Percentiles rank a stretch among this genome's conserved stretches.
Conservation (phyloP, 2,888 invertebrate species). For the Lottia scabra region DNA sequence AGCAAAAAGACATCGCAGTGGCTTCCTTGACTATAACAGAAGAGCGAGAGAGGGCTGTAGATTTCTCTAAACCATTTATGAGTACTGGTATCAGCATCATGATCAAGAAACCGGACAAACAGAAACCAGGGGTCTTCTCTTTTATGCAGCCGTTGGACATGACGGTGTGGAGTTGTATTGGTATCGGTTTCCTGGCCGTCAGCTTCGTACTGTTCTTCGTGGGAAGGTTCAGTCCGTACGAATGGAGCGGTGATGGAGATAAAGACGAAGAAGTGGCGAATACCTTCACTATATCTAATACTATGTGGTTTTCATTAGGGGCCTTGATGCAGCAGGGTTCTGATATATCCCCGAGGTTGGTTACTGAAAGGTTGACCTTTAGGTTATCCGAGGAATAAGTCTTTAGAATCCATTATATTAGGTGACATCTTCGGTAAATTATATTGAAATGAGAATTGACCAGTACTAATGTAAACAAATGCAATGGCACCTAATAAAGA, state of each 20-base stretch:
- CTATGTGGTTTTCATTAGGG: slow-evolving; percentile 96
- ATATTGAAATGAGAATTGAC: no score
- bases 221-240: slow-evolving; percentile 93
- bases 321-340: slow-evolving; percentile 99
- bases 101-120: slow-evolving; percentile 92
- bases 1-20: slow-evolving; percentile 93
- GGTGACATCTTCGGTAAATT: no score
- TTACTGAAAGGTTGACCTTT: slow-evolving; percentile 22
- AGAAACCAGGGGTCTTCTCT: slow-evolving; percentile 94
- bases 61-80: slow-evolving; percentile 98
- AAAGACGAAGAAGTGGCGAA: slow-evolving; percentile 50
- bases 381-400: neutral
- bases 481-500: no score
- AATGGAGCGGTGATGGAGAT: slow-evolving; percentile 78
- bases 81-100: slow-evolving; percentile 94
- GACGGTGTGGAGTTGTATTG: slow-evolving; percentile 92
- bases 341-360: slow-evolving; percentile 93
- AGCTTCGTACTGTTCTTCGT: slow-evolving; percentile 98
- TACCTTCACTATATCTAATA: slow-evolving; percentile 90
- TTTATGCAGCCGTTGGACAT: slow-evolving; percentile 96
- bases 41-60: slow-evolving; percentile 91
- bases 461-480: no score
- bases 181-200: slow-evolving; percentile 92
- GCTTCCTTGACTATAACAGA: slow-evolving; percentile 95
- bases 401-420: neutral